Percentiles rank a stretch among this genome's conserved stretches.
Conservation (phyloP, 2,797 vertebrate species). For the Phoxinus dragarum region DNA sequence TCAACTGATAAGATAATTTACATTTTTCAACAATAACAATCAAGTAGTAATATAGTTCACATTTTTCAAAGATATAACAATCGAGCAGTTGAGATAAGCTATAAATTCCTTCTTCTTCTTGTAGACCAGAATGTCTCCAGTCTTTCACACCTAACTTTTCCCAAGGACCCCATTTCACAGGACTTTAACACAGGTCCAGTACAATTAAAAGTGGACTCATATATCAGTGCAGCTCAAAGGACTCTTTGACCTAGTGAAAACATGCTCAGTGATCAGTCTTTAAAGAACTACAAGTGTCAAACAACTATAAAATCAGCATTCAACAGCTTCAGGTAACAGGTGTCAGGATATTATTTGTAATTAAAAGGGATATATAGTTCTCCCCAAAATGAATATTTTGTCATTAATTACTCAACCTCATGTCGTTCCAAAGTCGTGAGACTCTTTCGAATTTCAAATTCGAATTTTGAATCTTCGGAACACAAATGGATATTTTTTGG, state of each 20-base stretch:
- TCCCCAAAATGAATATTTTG: too few relatives aligned
- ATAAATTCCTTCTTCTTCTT: neutral
- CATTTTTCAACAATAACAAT: too few relatives aligned
- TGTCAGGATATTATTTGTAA: neutral
- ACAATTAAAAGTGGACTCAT: neutral
- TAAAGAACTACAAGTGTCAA: neutral
- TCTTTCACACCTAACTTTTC: neutral
- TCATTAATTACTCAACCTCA: too few relatives aligned
- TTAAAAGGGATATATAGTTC: too few relatives aligned
- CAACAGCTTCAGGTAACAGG: neutral
- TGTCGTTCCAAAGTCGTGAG: too few relatives aligned
- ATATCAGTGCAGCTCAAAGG: neutral
- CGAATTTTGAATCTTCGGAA: too few relatives aligned
- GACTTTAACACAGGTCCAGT: neutral
- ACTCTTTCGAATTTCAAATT: too few relatives aligned
- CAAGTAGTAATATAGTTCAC: too few relatives aligned
- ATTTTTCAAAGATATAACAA: slow-evolving; percentile 27
- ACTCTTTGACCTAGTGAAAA: neutral
- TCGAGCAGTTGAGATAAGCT: neutral
- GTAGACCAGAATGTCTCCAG: neutral
- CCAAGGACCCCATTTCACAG: neutral
- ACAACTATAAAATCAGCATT: neutral
- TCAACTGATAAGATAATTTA: too few relatives aligned
- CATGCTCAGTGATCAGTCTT: neutral
- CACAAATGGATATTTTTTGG: too few relatives aligned